phyloP scores from a whole-genome alignment of 1,140 invertebrate species.

The Spodoptera frugiperda region DNA sequence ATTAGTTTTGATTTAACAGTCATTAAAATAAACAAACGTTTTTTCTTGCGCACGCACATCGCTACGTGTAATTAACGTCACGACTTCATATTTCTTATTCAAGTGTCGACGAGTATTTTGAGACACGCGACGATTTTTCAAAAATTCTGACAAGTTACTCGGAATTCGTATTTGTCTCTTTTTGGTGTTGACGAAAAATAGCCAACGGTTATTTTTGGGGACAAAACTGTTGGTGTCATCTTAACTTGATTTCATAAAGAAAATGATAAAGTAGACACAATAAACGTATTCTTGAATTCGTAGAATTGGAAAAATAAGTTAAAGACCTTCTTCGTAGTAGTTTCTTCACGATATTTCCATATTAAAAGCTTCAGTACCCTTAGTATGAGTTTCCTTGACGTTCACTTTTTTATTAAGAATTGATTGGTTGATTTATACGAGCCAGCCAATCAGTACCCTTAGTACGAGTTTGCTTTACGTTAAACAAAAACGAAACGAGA shows the following conservation, averaged over 20 bases:
- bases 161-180: background rate
- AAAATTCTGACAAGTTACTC: slow-evolving; percentile 34
- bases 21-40: slow-evolving; percentile 70
- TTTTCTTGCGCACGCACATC: slow-evolving; percentile 49
- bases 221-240: background rate
- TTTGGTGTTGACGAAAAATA: background rate
- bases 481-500: too few relatives aligned
- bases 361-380: too few relatives aligned
- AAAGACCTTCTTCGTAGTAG: too few relatives aligned
- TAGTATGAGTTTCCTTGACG: too few relatives aligned
- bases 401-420: too few relatives aligned
- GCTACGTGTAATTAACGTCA: slow-evolving; percentile 65
- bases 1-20: slow-evolving; percentile 67
- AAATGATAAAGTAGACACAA: too few relatives aligned
- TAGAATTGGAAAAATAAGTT: too few relatives aligned
- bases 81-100: slow-evolving; percentile 60
- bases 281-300: too few relatives aligned
- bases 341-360: too few relatives aligned
- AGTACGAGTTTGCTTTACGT: too few relatives aligned
- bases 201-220: background rate
- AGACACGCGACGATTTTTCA: slow-evolving; percentile 30
- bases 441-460: too few relatives aligned
- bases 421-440: too few relatives aligned
- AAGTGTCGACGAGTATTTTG: slow-evolving; percentile 28
- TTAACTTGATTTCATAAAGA: slow-evolving; percentile 2